Conservation (phyloP, 2,888 invertebrate species). For the Drosophila infuscata region DNA sequence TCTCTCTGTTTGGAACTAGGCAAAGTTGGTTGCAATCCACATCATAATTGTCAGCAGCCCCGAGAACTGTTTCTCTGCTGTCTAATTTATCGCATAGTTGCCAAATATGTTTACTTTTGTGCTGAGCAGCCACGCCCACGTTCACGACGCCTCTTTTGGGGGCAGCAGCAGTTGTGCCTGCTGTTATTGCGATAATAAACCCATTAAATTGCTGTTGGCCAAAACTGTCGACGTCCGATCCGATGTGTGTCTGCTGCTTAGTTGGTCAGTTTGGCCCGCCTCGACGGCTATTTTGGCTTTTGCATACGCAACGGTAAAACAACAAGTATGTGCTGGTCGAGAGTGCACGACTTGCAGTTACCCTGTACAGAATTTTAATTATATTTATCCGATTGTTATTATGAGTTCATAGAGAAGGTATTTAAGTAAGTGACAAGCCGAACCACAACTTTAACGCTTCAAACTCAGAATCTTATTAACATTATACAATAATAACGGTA, state of each 20-base stretch:
- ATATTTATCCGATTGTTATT: not conserved
- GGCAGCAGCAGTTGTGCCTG: slow-evolving; percentile 22
- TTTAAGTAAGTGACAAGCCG: not conserved
- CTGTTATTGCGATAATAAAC: slow-evolving; percentile 72
- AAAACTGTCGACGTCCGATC: slow-evolving; percentile 57
- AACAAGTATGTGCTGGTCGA: not conserved
- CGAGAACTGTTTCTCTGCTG: slow-evolving; percentile 34
- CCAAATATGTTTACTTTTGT: slow-evolving; percentile 65
- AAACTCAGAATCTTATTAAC: not conserved
- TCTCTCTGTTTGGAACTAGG: not conserved
- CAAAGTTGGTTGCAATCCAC: slow-evolving; percentile 47
- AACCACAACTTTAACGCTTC: not conserved
- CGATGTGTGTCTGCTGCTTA: slow-evolving; percentile 39
- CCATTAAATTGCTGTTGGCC: slow-evolving; percentile 73
- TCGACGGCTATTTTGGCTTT: slow-evolving; percentile 57
- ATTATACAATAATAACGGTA: not conserved
- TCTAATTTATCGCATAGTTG: slow-evolving; percentile 70
- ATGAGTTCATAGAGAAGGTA: not conserved
- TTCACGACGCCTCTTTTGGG: not conserved
- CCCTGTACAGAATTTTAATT: not conserved
- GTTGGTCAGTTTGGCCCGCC: slow-evolving; percentile 36
- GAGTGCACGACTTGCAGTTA: not conserved
- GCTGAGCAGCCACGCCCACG: slow-evolving; percentile 11
- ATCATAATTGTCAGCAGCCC: slow-evolving; percentile 68
- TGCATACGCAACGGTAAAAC: slow-evolving; percentile 48